Conservation (phyloP, 2,888 invertebrate species). For the Drosophila longiperda region DNA sequence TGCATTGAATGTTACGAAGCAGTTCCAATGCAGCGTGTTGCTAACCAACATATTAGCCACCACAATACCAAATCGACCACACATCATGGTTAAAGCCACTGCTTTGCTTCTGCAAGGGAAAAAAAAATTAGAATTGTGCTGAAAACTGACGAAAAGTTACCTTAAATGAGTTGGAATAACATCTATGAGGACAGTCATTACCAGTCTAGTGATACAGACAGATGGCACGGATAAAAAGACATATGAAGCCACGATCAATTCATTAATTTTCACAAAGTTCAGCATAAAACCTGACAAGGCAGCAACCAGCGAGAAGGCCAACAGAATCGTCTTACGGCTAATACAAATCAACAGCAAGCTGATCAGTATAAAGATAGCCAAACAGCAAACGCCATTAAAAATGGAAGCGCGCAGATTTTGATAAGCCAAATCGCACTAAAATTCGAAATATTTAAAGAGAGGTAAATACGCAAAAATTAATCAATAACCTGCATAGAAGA, state of each 20-base stretch:
- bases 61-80: conserved; percentile 33
- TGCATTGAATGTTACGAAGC: conserved; percentile 32
- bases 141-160: conserved; percentile 3
- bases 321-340: conserved; percentile 19
- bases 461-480: neutral
- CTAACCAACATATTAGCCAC: conserved; percentile 23
- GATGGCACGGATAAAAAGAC: conserved; percentile 23
- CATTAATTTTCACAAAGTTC: conserved; percentile 7
- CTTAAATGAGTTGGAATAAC: conserved; percentile 41
- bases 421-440: conserved; percentile 15
- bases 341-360: conserved; percentile 21
- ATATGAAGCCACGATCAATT: neutral
- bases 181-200: conserved; percentile 29
- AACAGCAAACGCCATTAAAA: conserved; percentile 13
- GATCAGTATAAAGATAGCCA: conserved; percentile 23
- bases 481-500: neutral
- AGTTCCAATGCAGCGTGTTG: conserved; percentile 23
- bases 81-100: conserved; percentile 27
- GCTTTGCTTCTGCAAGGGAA: conserved; percentile 30
- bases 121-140: neutral
- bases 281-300: conserved; percentile 8
- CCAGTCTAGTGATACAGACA: conserved; percentile 23
- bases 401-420: neutral
- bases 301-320: neutral
- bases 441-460: neutral